Percentiles rank a stretch among this genome's conserved stretches.
Conservation (phyloP, 2,888 invertebrate genomes). For the Troglohyphantes excavatus region DNA sequence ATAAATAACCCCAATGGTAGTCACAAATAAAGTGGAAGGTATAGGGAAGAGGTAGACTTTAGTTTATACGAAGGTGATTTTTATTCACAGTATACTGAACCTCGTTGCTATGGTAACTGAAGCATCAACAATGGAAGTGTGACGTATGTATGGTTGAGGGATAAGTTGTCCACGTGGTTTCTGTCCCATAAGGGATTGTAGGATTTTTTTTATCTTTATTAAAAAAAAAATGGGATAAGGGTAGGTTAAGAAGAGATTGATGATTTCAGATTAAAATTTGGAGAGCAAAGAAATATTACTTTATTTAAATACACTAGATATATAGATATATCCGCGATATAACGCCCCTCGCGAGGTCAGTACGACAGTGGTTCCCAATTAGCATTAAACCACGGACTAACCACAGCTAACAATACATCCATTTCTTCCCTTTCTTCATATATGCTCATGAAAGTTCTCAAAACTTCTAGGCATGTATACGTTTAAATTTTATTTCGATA, state of each 20-base stretch:
- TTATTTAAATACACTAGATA: too few relatives aligned
- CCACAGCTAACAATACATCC: too few relatives aligned
- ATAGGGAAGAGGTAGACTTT: constrained; percentile 47
- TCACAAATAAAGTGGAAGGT: constrained; percentile 27
- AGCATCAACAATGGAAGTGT: constrained; percentile 73
- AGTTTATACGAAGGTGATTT: constrained; percentile 63
- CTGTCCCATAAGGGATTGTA: neutral
- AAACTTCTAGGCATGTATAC: too few relatives aligned
- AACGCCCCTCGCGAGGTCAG: too few relatives aligned
- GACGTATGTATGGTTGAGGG: constrained; percentile 59
- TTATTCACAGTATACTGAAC: constrained; percentile 77
- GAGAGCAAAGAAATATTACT: too few relatives aligned
- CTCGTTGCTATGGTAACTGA: constrained; percentile 55
- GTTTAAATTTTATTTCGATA: too few relatives aligned
- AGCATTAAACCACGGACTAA: too few relatives aligned
- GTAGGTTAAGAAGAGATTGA: neutral
- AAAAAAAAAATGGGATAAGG: neutral
- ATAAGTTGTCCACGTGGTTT: constrained; percentile 30
- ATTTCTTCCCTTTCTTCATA: too few relatives aligned
- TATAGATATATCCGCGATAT: too few relatives aligned
- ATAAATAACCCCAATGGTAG: constrained; percentile 70
- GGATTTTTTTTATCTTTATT: neutral
- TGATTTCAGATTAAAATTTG: neutral
- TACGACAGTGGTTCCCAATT: too few relatives aligned
- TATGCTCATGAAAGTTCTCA: too few relatives aligned